Base-by-base conservation (phyloP, 2,888 invertebrate species). In the Cataglyphis rosenhaueri region DNA sequence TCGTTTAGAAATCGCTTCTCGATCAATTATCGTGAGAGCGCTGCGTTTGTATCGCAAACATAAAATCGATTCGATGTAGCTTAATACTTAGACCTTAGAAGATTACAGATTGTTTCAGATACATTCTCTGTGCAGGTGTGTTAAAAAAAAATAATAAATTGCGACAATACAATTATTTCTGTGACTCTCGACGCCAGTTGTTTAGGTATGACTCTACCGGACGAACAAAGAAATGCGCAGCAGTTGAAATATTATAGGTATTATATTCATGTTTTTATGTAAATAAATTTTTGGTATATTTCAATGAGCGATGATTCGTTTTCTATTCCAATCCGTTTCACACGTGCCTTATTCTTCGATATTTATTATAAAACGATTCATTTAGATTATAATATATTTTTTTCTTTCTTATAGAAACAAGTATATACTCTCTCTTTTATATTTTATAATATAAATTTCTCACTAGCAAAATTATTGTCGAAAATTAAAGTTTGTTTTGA, bases 241-340 rank as follows among this genome's bases (percentile, higher is more conserved):
- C 92, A 92, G 90, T 92, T 93, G 89, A 91, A 91, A 92, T 92
- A 92, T 92, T 92, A 93, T 91, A 92, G 92, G 90, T 92, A 93
- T 92, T 92, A 92, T 93, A 92, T 93, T 94, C 92, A 93, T 92
- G 93, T 93, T 94, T 93, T 92, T 93, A 93, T 94, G 93, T 94
- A 94, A 93, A 94, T 94, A 94, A 93, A 94, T 93, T 92, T 94
- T 94, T 94, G 92, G 93, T 93, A 94, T 93, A 94, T 94, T 94
- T 94, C 93, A 94, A 92, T 84, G 83, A 90, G 86, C 83, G 84
- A 57, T 1, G 81, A 32, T 9, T 41, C 3, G 18, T 76, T 29
- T 64, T 57, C 12, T 32, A 29, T 29, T 18, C 44, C 21, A 52
- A n/a, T 52, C 12, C 9, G n/a, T 32, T 4, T 25, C 15, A 0